Evolutionary conservation across 2,113 vertebrate species (phyloP).

Genomic region (Campylomormyrus numenius): DNA sequence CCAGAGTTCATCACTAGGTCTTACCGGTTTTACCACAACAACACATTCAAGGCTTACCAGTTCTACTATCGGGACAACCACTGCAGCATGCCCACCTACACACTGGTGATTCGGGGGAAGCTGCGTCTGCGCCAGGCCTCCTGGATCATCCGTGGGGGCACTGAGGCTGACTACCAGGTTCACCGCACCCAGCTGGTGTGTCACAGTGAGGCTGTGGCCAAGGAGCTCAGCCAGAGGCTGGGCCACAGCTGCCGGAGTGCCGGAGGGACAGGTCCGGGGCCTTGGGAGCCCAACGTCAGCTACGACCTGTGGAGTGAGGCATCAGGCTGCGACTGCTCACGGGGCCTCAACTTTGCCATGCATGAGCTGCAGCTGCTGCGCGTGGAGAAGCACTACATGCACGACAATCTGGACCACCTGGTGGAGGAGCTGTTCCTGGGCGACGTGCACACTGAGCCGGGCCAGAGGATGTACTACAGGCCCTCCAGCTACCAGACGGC

Average conservation of each 20-base stretch:
- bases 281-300: constrained; percentile 66
- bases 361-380: constrained; percentile 90
- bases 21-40: constrained; percentile 86
- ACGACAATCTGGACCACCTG: constrained; percentile 79
- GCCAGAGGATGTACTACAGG: constrained; percentile 84
- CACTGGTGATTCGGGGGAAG: constrained; percentile 72
- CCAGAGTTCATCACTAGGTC: constrained; percentile 92
- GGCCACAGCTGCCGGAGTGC: constrained; percentile 69
- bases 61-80: constrained; percentile 76
- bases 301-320: constrained; percentile 82
- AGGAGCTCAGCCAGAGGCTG: constrained; percentile 68
- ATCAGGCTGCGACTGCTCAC: constrained; percentile 68
- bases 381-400: constrained; percentile 85
- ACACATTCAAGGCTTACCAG: constrained; percentile 78
- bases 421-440: constrained; percentile 92
- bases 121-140: constrained; percentile 84
- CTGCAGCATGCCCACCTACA: constrained; percentile 73
- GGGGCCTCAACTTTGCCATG: constrained; percentile 86
- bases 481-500: constrained; percentile 88
- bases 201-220: constrained; percentile 66
- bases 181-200: constrained; percentile 72
- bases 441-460: constrained; percentile 81
- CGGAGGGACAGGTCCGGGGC: constrained; percentile 27
- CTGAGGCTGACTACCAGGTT: constrained; percentile 85
- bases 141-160: constrained; percentile 92